These are phyloP conservation scores for Sthenelais limicola DNA, from an alignment of 2,888 invertebrate species.

Conservation along the genomic window DNA sequence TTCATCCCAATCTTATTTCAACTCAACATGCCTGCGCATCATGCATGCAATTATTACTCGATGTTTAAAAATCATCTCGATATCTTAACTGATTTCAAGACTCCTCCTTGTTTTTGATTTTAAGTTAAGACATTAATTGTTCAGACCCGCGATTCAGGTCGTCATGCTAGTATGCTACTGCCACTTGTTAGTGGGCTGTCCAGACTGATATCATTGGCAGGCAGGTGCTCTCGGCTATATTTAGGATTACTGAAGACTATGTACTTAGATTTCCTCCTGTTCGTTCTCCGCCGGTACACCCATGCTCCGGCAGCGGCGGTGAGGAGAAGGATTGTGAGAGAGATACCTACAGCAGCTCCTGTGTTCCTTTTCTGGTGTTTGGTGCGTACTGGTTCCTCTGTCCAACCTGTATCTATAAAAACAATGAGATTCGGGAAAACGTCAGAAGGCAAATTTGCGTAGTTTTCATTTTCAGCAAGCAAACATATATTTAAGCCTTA, in stretches of 20 bases:
- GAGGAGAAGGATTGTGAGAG: slow-evolving; percentile 18
- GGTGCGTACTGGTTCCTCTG: neutral
- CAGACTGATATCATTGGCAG: slow-evolving; percentile 41
- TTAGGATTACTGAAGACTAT: slow-evolving; percentile 42
- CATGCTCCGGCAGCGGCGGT: neutral
- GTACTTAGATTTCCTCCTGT: slow-evolving; percentile 37
- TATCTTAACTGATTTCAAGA: no score
- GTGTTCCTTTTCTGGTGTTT: neutral
- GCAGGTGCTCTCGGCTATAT: slow-evolving; percentile 41
- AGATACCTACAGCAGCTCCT: slow-evolving; percentile 34
- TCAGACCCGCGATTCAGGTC: slow-evolving; percentile 28
- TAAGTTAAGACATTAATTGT: no score
- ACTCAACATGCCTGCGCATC: no score
- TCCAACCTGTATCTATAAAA: slow-evolving; percentile 6
- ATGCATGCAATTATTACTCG: no score
- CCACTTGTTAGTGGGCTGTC: slow-evolving; percentile 41
- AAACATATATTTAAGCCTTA: no score
- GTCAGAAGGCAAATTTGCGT: no score
- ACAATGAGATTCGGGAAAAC: no score
- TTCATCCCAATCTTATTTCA: no score
- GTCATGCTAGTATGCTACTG: slow-evolving; percentile 39
- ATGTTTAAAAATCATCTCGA: no score
- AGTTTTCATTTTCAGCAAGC: no score
- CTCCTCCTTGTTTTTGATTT: no score
- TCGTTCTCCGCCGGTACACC: slow-evolving; percentile 33